Evolutionary conservation across 2,113 vertebrate genomes (phyloP).

Genomic region (Seriola rivoliana): DNA sequence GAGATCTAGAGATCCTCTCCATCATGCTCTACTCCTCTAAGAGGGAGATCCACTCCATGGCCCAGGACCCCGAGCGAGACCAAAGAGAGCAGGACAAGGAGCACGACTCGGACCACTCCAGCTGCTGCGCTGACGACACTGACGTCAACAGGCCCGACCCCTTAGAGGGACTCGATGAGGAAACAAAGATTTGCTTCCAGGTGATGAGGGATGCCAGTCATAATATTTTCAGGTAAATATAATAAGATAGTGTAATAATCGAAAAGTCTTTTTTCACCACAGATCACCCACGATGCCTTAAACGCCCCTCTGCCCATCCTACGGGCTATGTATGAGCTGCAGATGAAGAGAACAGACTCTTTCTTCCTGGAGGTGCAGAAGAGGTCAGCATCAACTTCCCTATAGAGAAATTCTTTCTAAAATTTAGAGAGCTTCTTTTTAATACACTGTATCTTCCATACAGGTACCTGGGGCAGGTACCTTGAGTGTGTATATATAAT

Average conservation of each 20-base stretch:
- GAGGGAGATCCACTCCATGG: conserved; percentile 89
- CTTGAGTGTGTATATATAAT: too few species aligned
- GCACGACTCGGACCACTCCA: conserved; percentile 87
- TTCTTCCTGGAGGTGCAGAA: conserved; percentile 97
- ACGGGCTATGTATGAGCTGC: conserved; percentile 95
- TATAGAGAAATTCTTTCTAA: neutral
- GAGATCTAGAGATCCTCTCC: conserved; percentile 96
- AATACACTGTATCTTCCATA: neutral
- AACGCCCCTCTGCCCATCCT: conserved; percentile 95
- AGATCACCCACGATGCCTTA: conserved; percentile 97
- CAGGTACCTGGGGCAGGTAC: neutral
- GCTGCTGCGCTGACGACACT: conserved; percentile 82
- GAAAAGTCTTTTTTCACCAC: neutral
- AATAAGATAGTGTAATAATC: neutral
- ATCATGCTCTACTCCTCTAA: conserved; percentile 98
- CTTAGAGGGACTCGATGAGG: conserved; percentile 94
- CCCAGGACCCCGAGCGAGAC: conserved; percentile 87
- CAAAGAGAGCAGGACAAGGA: conserved; percentile 88
- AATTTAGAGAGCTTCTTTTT: too few species aligned
- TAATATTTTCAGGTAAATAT: neutral
- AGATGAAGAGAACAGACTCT: conserved; percentile 96
- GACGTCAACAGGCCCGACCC: conserved; percentile 91
- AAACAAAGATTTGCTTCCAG: conserved; percentile 97
- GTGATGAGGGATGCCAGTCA: conserved; percentile 69
- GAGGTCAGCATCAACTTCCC: conserved; percentile 81